Percentiles rank a stretch among this genome's conserved stretches.
Evolutionary conservation across 2,888 invertebrate species (phyloP).

Genomic region (Mimachlamys varia): DNA sequence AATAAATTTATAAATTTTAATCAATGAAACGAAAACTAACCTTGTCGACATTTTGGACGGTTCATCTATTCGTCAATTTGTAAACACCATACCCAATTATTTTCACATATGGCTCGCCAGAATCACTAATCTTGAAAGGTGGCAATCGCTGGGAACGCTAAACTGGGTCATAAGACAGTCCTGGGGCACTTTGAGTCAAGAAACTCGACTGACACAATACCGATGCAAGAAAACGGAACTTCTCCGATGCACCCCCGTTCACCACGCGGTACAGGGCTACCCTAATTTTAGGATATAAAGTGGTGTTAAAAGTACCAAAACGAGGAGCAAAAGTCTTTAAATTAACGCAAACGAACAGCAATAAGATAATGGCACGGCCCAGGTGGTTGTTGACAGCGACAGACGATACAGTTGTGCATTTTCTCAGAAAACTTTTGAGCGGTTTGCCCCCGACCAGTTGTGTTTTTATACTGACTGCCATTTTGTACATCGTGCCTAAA

Average conservation of each 20-base stretch:
- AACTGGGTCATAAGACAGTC: conserved; percentile 27
- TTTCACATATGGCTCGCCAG: not conserved
- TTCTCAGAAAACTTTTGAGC: conserved; percentile 52
- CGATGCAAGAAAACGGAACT: not conserved
- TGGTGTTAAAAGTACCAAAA: conserved; percentile 23
- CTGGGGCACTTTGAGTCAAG: not conserved
- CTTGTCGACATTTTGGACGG: conserved; percentile 12
- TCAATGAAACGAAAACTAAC: not conserved
- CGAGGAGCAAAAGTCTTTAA: conserved; percentile 1
- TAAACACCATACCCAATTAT: not conserved
- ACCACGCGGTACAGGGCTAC: not conserved
- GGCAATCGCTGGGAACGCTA: not conserved
- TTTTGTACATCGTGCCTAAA: conserved; percentile 85
- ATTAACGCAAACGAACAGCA: not conserved
- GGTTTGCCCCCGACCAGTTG: conserved; percentile 83
- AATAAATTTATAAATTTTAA: no score
- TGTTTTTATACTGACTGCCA: conserved; percentile 99
- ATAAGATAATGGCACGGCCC: not conserved
- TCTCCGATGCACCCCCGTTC: not conserved
- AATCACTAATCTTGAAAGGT: not conserved
- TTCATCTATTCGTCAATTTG: not conserved
- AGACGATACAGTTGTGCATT: not conserved
- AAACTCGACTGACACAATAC: conserved; percentile 1
- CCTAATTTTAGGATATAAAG: not conserved
- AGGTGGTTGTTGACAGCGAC: not conserved